Base-by-base conservation (phyloP, 2,888 invertebrate genomes). In the Oxytorus armatus region DNA sequence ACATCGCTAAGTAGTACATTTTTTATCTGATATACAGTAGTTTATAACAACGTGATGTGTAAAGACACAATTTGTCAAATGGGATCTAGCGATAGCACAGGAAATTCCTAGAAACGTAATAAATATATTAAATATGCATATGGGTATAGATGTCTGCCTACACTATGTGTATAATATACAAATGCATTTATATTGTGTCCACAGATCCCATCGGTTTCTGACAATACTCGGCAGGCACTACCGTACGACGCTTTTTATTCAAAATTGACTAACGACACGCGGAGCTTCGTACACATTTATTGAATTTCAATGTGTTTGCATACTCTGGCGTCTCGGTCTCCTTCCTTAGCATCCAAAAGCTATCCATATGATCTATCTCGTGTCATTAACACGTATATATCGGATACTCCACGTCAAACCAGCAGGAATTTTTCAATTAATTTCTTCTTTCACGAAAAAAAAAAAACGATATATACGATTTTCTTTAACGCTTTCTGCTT, bases 191-290 rank as follows among this genome's bases (percentile, higher is more conserved):
- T 5, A 11, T 55, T 7, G 39, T 11, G 44, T 69, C 44, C 29
- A 57, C 18, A 44, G 44, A 57, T 21, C 25, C 59, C 49, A 61
- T 49, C 59, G 72, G 23, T 33, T 72, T 49, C 25, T 16, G 2
- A 72, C 36, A 72, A 72, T 72, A 36, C 59, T 11, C 1, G 10
- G 10, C 11, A 21, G 49, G 23, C 36, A 59, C 72, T 72, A 72
- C 72, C 59, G 72, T 72, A 61, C 36, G 36, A 61, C 61, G 72
- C 59, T 55, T 72, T 61, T 47, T 39, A 59, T 59, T 72, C 23
- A 39, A 59, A n/a, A 33, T 14, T 23, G 14, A 49, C 36, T 51
- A 51, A 49, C n/a, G n/a, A 72, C 47, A 21, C 29, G 33, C 29
- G 33, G 11, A 14, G 59, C 21, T 14, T 23, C 18, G 3, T n/a